A percentile compares a stretch with the other conserved stretches of the same genome.
Conservation (phyloP, 2,113 vertebrate species). For the Sakesphorus luctuosus region DNA sequence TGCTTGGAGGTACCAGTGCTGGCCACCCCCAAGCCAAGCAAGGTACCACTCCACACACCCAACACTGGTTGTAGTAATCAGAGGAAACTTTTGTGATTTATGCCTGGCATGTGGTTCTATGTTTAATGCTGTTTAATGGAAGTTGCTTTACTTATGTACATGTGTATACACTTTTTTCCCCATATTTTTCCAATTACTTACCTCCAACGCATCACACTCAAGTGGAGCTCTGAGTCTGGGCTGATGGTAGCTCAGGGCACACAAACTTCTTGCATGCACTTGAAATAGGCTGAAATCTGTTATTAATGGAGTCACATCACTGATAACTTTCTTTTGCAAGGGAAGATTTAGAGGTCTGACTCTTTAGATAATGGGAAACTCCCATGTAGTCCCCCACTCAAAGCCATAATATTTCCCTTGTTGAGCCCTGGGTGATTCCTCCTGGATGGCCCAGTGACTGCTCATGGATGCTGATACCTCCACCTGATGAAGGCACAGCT, state of each 20-base stretch:
- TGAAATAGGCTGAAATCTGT: neutral
- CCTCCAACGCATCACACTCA: neutral
- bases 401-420: neutral
- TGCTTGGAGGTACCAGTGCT: neutral
- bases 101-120: neutral
- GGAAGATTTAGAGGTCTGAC: neutral
- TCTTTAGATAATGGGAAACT: neutral
- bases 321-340: neutral
- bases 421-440: neutral
- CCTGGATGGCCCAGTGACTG: neutral
- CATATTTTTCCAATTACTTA: conserved; percentile 38
- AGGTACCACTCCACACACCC: neutral
- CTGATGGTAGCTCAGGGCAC: neutral
- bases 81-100: neutral
- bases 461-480: neutral
- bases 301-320: neutral
- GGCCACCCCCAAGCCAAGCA: rapidly evolving
- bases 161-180: neutral
- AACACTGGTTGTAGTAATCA: neutral
- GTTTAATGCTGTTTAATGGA: neutral
- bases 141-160: neutral
- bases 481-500: neutral
- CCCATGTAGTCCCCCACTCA: neutral
- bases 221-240: neutral
- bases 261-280: neutral